Evolutionary conservation across 2,113 vertebrate genomes (phyloP).

Genomic region (Mixornis gularis): DNA sequence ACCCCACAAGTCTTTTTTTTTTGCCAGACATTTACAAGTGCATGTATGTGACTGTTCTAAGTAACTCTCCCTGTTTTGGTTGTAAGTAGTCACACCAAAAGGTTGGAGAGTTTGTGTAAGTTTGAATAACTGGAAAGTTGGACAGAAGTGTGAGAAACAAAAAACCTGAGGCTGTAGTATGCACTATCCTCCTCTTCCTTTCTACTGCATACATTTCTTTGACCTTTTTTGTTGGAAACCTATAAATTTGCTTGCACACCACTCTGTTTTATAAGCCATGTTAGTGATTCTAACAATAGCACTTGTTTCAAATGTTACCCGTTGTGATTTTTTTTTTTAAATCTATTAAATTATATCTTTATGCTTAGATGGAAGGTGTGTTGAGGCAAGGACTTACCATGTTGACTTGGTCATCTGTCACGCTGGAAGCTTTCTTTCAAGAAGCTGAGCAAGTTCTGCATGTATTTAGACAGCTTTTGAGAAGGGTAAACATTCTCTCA

Average conservation of each 20-base stretch:
- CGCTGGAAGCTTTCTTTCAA: conserved; percentile 76
- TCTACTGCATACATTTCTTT: not conserved
- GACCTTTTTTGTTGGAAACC: not conserved
- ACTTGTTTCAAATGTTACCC: not conserved
- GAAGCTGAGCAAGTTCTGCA: conserved; percentile 72
- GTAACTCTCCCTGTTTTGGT: not conserved
- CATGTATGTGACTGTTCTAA: not conserved
- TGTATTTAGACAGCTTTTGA: conserved; percentile 74
- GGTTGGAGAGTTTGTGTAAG: not conserved
- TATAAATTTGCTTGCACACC: not conserved
- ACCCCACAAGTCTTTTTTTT: not conserved
- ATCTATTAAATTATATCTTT: not conserved
- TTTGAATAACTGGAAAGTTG: not conserved
- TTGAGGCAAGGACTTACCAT: conserved; percentile 76
- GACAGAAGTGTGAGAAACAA: not conserved
- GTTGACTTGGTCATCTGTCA: conserved; percentile 81
- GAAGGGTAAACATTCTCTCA: conserved; percentile 67
- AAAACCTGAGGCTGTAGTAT: not conserved
- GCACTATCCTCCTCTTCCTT: not conserved
- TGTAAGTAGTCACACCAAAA: not conserved
- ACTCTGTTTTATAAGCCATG: not conserved
- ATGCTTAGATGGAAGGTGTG: conserved; percentile 75
- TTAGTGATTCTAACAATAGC: not conserved
- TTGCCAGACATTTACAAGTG: not conserved
- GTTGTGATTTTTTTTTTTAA: not conserved